Base-by-base conservation (phyloP, 2,113 vertebrate species). In the Tachuris rubrigastra region DNA sequence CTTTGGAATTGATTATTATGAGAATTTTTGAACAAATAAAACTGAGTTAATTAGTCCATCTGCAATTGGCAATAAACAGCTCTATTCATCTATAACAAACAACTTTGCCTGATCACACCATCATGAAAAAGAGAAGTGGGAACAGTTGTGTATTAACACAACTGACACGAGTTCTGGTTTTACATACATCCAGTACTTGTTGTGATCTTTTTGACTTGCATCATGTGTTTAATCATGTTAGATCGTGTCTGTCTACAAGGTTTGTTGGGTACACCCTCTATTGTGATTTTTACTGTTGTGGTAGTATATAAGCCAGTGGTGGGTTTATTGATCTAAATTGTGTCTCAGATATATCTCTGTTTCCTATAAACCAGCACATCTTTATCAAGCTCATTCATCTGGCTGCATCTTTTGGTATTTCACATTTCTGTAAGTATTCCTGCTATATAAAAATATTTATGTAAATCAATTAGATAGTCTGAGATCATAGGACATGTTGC, bases 1-100 rank as follows among this genome's bases (percentile, higher is more conserved):
- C 33, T 84, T 88, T 84, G 3, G 42, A 88, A 88, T 41, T 83
- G 23, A 63, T 92, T 91, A 80, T 94, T 93, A 84, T 73, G 62
- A 52, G 69, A 56, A 47, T 87, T 95, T 90, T 80, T 52, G 63
- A 91, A 71, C 50, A 91, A 75, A 85, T 69, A 83, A 79, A 87
- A 56, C 33, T 33, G 71, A 83, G 30, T 59, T 83, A 90, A 91
- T 76, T 85, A 86, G 67, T 58, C 35, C 10, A 62, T 74, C 37
- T 90, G 46, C 76, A 90, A 83, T 71, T 46, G 76, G 41, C 8
- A 4, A 62, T 83, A 82, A 82, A 79, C 68, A 88, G 6, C 50
- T 90, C 79, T 62, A 80, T 85, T 93, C 74, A 90, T 77, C 35
- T 84, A 16, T 52, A 88, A 67, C 67, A 90, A 90, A 62, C 16